phyloP scores from a whole-genome alignment of 2,888 invertebrate genomes.

The Lepidochrysops patricia region DNA sequence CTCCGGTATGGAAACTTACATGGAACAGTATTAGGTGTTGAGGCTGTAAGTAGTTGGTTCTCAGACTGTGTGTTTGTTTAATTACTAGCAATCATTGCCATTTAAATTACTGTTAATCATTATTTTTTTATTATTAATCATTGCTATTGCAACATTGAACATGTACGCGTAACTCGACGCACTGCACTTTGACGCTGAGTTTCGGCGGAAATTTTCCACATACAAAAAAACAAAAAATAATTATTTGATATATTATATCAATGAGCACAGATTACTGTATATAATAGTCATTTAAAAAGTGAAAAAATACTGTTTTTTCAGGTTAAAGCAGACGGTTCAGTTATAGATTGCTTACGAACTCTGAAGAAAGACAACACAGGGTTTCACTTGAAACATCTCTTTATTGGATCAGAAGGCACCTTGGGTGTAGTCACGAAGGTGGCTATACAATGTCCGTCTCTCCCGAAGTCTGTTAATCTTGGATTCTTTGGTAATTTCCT shows the following conservation, averaged over 20 bases:
- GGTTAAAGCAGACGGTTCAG: slow-evolving; percentile 89
- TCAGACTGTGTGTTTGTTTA: no score
- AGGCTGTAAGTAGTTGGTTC: slow-evolving; percentile 90
- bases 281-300: no score
- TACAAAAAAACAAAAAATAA: no score
- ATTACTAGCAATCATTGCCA: no score
- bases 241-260: no score
- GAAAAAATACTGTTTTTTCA: no score
- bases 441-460: slow-evolving; percentile 90
- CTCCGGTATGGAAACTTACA: slow-evolving; percentile 96
- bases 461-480: slow-evolving; percentile 86
- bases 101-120: background rate
- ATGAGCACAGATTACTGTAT: no score
- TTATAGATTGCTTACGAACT: slow-evolving; percentile 88
- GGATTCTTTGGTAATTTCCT: slow-evolving; percentile 86
- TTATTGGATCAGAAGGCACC: slow-evolving; percentile 98
- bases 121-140: no score
- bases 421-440: slow-evolving; percentile 95
- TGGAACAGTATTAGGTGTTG: slow-evolving; percentile 91
- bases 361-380: slow-evolving; percentile 98
- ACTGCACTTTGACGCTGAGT: no score
- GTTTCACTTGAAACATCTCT: slow-evolving; percentile 95
- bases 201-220: no score
- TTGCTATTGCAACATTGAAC: no score
- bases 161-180: no score